Evolutionary conservation across 2,888 invertebrate genomes (phyloP).

Genomic region (Protophormia terraenovae): DNA sequence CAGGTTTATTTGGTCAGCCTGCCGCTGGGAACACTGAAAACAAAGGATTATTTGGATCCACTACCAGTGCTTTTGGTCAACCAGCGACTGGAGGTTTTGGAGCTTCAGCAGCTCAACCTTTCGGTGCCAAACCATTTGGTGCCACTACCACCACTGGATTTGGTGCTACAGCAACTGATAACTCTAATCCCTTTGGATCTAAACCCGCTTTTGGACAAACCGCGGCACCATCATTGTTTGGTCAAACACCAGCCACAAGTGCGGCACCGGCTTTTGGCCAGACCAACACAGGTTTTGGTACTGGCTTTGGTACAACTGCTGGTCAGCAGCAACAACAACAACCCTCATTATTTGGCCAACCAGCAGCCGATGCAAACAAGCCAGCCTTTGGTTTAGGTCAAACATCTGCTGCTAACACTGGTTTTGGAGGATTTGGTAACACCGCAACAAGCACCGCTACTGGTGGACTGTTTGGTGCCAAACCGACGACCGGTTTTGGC

Average conservation of each 20-base stretch:
- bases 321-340: conserved; percentile 74
- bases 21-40: conserved; percentile 81
- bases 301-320: conserved; percentile 78
- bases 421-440: conserved; percentile 80
- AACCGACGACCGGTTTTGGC: conserved; percentile 81
- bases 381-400: conserved; percentile 77
- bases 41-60: conserved; percentile 83
- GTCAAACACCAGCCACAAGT: conserved; percentile 82
- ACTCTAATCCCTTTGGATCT: conserved; percentile 79
- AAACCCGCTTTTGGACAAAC: conserved; percentile 83
- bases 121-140: conserved; percentile 86
- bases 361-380: conserved; percentile 79
- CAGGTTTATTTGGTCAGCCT: conserved; percentile 83
- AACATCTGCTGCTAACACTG: conserved; percentile 73
- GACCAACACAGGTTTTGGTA: conserved; percentile 77
- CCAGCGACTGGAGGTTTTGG: conserved; percentile 81
- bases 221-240: conserved; percentile 82
- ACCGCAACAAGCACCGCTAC: conserved; percentile 81
- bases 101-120: conserved; percentile 82
- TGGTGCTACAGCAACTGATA: conserved; percentile 75
- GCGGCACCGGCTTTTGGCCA: conserved; percentile 82
- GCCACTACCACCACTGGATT: conserved; percentile 81
- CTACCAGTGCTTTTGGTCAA: conserved; percentile 82
- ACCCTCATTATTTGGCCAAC: conserved; percentile 76
- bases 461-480: conserved; percentile 78